A percentile compares a stretch with the other conserved stretches of the same genome.
These are phyloP conservation scores for Miichthys miiuy DNA, from an alignment of 2,797 vertebrate species.

Conservation along the genomic window DNA sequence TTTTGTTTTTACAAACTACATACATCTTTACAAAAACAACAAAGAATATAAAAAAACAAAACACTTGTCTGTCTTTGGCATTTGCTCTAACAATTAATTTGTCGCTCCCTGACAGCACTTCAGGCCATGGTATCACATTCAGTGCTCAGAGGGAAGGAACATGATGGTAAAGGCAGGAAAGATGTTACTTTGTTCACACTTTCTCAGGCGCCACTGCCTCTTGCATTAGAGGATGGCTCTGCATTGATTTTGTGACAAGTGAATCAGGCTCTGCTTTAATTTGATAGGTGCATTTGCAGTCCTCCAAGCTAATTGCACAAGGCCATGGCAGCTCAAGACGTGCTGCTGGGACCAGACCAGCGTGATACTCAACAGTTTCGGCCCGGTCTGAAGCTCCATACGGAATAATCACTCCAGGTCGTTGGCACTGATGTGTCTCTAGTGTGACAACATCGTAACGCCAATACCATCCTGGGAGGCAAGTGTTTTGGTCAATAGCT, in stretches of 20 bases:
- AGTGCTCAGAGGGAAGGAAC: slow-evolving; percentile 19
- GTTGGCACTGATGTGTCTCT: slow-evolving; percentile 24
- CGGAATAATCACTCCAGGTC: slow-evolving; percentile 30
- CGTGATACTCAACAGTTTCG: slow-evolving; percentile 10
- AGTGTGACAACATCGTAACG: slow-evolving; percentile 35
- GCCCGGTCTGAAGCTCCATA: slow-evolving; percentile 6
- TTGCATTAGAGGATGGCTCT: slow-evolving; percentile 57
- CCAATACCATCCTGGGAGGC: slow-evolving; percentile 47
- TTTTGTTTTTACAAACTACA: slow-evolving; percentile 28
- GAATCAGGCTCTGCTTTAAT: slow-evolving; percentile 59
- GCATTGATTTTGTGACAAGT: slow-evolving; percentile 81
- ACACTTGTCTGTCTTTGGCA: slow-evolving; percentile 30
- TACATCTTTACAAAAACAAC: slow-evolving; percentile 31
- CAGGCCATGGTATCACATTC: slow-evolving; percentile 32
- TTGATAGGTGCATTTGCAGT: slow-evolving; percentile 67
- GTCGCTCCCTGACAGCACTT: slow-evolving; percentile 51
- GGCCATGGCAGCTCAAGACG: slow-evolving; percentile 38
- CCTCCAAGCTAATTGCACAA: slow-evolving; percentile 60
- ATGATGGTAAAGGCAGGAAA: slow-evolving; percentile 36
- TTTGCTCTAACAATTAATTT: slow-evolving; percentile 32
- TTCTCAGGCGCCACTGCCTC: slow-evolving; percentile 38
- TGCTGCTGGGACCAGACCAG: slow-evolving; percentile 39
- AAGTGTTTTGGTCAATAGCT: slow-evolving; percentile 54
- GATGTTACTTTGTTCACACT: slow-evolving; percentile 45
- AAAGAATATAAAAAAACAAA: slow-evolving; percentile 28